A percentile compares a stretch with the other conserved stretches of the same genome.
Conservation (phyloP, 2,888 invertebrate genomes). For the Heteropelma amictum region DNA sequence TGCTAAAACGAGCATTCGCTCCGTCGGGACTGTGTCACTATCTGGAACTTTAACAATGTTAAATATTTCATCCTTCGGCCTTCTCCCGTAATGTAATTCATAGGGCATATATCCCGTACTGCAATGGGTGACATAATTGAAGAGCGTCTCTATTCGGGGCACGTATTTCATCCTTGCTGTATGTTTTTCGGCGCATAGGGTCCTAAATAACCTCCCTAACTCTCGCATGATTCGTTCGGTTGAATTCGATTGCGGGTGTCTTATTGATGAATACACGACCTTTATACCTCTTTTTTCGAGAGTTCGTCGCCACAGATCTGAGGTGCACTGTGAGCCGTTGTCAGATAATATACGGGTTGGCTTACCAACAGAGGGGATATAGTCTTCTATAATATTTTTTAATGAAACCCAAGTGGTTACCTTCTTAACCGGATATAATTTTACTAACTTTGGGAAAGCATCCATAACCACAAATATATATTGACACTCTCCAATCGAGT, state of each 20-base stretch:
- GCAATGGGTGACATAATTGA: neutral
- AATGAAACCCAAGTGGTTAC: neutral
- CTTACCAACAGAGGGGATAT: neutral
- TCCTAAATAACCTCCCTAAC: slow-evolving; percentile 31
- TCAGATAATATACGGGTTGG: neutral
- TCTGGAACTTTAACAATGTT: neutral
- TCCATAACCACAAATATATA: slow-evolving; percentile 1
- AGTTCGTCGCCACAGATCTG: neutral
- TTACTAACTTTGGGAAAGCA: neutral
- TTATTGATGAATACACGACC: slow-evolving; percentile 30
- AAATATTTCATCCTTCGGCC: neutral
- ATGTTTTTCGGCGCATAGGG: neutral
- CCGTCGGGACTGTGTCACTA: no score
- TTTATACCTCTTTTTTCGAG: neutral
- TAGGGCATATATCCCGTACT: neutral
- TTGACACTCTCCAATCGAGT: neutral
- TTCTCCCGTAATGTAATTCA: neutral
- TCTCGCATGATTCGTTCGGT: slow-evolving; percentile 21
- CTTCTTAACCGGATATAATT: neutral
- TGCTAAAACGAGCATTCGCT: no score
- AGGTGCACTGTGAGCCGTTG: slow-evolving; percentile 14
- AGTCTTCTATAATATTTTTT: neutral
- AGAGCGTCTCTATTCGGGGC: neutral
- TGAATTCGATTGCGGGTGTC: slow-evolving; percentile 21
- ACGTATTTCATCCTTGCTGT: neutral